These are phyloP conservation scores for Entomyzon cyanotis DNA, from an alignment of 2,113 vertebrate genomes.

Conservation along the genomic window DNA sequence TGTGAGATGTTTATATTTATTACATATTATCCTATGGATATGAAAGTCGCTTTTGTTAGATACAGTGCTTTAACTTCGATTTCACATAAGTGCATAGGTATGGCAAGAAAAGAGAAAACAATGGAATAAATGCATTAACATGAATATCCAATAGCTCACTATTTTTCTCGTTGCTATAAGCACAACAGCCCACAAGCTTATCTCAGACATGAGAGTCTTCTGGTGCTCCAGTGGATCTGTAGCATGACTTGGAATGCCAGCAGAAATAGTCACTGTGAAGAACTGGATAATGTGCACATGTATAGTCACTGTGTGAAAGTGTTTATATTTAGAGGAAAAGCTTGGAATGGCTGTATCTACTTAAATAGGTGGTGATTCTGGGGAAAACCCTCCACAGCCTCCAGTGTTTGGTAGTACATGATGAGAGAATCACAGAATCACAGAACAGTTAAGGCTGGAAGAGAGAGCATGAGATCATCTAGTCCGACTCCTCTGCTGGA, in stretches of 20 bases:
- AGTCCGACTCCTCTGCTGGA: fast-evolving
- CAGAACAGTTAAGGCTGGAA: neutral
- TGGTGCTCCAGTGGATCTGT: neutral
- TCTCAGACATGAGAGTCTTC: neutral
- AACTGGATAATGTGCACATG: neutral
- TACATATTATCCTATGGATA: neutral
- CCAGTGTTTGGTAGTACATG: neutral
- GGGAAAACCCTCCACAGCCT: neutral
- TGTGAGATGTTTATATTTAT: neutral
- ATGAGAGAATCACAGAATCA: neutral
- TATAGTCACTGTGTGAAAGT: neutral
- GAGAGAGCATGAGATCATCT: neutral
- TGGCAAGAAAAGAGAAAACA: neutral
- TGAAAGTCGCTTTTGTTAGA: neutral
- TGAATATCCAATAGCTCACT: neutral
- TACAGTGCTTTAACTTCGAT: neutral
- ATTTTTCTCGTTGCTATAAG: neutral
- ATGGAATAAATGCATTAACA: neutral
- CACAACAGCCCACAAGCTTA: neutral
- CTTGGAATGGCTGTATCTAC: neutral
- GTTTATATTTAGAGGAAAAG: neutral
- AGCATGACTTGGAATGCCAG: neutral
- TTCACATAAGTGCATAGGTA: neutral
- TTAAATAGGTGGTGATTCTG: neutral
- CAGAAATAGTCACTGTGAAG: neutral